These are phyloP conservation scores for Agrotis exclamationis DNA, from an alignment of 2,888 invertebrate species.

Conservation along the genomic window DNA sequence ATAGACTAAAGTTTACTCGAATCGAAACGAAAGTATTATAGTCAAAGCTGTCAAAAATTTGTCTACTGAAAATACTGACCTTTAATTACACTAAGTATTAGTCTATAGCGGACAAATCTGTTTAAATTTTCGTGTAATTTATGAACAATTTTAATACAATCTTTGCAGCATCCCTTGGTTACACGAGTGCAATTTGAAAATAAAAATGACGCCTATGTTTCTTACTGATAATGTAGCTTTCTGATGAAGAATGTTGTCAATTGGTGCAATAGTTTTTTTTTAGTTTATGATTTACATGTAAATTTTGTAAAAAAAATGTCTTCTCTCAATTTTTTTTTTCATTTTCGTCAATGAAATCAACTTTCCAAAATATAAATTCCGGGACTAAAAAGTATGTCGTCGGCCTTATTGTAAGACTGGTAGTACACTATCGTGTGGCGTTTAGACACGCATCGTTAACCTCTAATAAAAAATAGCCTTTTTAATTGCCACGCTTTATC, in stretches of 20 bases:
- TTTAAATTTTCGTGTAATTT: neutral
- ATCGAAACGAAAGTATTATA: neutral
- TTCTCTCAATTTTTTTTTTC: neutral
- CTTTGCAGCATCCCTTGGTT: too few species aligned
- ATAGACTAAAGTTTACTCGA: neutral
- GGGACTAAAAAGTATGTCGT: conserved; percentile 6
- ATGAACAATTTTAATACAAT: too few species aligned
- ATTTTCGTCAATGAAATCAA: neutral
- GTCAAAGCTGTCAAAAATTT: neutral
- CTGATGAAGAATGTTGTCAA: too few species aligned
- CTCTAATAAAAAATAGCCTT: conserved; percentile 37
- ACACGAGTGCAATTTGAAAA: too few species aligned
- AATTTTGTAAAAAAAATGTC: too few species aligned
- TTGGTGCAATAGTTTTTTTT: too few species aligned
- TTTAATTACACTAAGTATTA: neutral
- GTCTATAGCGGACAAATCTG: neutral
- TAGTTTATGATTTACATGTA: too few species aligned
- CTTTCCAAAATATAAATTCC: neutral
- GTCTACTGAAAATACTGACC: neutral
- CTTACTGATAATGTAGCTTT: too few species aligned
- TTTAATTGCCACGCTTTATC: conserved; percentile 42
- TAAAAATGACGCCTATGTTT: too few species aligned
- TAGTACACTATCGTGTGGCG: conserved; percentile 44
- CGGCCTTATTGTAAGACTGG: conserved; percentile 50
- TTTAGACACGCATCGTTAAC: conserved; percentile 59